Percentiles rank a stretch among this genome's conserved stretches.
Conservation (phyloP, 2,797 vertebrate genomes). For the Danio jaintianensis region DNA sequence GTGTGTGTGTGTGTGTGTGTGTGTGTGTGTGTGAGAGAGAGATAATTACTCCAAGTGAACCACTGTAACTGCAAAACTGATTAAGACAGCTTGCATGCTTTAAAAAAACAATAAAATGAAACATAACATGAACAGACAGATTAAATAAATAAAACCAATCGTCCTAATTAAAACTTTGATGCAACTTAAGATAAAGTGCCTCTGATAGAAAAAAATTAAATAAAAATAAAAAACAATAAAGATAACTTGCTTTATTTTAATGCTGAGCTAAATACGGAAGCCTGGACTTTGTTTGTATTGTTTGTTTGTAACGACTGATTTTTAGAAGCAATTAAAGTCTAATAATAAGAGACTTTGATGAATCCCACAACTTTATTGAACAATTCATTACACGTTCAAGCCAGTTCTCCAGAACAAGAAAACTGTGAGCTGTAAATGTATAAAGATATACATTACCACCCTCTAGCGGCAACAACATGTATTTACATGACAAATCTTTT, state of each 20-base stretch:
- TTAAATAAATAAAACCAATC: neutral
- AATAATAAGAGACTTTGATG: neutral
- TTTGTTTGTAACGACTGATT: no score
- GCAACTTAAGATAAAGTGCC: neutral
- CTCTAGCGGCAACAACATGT: slow-evolving; percentile 2
- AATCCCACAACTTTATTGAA: slow-evolving; percentile 8
- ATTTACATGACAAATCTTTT: neutral
- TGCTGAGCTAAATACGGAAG: neutral
- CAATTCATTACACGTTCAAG: neutral
- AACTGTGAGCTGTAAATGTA: neutral
- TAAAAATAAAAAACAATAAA: neutral
- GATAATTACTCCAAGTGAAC: neutral
- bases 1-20: neutral
- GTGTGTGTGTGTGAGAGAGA: neutral
- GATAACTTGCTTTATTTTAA: neutral
- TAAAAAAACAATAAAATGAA: neutral
- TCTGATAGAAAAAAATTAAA: neutral
- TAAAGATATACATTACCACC: neutral
- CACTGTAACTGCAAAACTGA: neutral
- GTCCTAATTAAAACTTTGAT: neutral
- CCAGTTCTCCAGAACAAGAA: no score
- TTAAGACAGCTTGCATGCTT: neutral
- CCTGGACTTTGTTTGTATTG: neutral
- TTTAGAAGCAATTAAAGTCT: neutral
- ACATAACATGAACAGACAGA: neutral